A percentile compares a stretch with the other conserved stretches of the same genome.
phyloP scores from a whole-genome alignment of 2,113 vertebrate genomes.

The Panthera tigris region DNA sequence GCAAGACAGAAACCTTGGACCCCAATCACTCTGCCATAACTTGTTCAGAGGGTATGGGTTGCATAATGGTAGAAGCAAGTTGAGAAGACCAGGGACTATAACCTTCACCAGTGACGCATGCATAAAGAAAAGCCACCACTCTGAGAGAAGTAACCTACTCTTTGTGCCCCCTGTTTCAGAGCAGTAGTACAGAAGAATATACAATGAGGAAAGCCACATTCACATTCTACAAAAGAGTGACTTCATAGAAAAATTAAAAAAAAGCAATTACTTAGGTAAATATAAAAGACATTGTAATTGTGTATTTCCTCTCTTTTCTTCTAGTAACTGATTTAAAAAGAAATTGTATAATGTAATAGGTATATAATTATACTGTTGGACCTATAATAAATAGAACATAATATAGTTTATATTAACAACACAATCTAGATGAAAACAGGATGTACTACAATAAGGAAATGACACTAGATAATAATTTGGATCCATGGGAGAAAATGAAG shows the following conservation, averaged over 20 bases:
- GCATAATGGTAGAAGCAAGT: neutral
- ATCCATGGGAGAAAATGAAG: neutral
- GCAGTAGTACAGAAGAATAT: neutral
- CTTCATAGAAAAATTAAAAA: neutral
- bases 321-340: neutral
- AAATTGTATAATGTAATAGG: neutral
- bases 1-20: neutral
- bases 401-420: neutral
- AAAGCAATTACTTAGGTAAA: neutral
- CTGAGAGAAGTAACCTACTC: neutral
- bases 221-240: neutral
- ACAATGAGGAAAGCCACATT: neutral
- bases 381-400: neutral
- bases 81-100: neutral
- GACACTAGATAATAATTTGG: neutral
- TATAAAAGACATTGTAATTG: neutral
- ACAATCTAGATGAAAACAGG: neutral
- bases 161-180: neutral
- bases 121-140: neutral
- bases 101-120: rapidly evolving
- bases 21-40: rapidly evolving
- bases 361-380: neutral
- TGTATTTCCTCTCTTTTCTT: neutral
- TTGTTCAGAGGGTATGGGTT: neutral
- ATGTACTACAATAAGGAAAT: neutral